Conservation (phyloP, 2,888 invertebrate species). For the Pseudanteris insignis region DNA sequence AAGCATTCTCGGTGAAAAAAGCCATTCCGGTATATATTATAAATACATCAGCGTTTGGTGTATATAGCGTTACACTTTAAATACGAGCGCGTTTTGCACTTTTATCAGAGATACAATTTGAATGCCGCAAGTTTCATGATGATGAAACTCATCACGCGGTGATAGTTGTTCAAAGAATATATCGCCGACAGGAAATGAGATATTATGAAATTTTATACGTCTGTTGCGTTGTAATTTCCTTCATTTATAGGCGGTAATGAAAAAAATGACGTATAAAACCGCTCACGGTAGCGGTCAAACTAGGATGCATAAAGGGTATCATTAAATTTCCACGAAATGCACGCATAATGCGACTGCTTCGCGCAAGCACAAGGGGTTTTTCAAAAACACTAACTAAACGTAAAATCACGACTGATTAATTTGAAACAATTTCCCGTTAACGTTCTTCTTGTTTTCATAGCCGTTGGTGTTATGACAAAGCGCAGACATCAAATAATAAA, state of each 20-base stretch:
- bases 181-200: neutral
- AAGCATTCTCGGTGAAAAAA: conserved; percentile 4
- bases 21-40: conserved; percentile 9
- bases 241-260: conserved; percentile 8
- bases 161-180: conserved; percentile 29
- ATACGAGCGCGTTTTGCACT: conserved; percentile 8
- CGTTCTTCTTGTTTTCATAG: too few relatives aligned
- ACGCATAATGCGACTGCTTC: too few relatives aligned
- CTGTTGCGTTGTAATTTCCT: conserved; percentile 13
- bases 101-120: conserved; percentile 21
- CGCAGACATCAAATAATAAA: too few relatives aligned
- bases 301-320: conserved; percentile 3
- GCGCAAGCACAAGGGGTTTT: too few relatives aligned
- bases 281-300: conserved; percentile 3
- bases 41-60: conserved; percentile 12
- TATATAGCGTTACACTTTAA: conserved; percentile 11
- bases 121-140: conserved; percentile 15
- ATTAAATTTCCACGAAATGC: conserved; percentile 4
- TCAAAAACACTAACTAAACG: too few relatives aligned
- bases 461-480: too few relatives aligned
- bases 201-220: conserved; percentile 16
- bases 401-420: too few relatives aligned
- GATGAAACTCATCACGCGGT: conserved; percentile 25
- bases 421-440: too few relatives aligned
- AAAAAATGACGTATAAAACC: conserved; percentile 14